A percentile compares a stretch with the other conserved stretches of the same genome.
Evolutionary conservation across 2,113 vertebrate species (phyloP).

Genomic region (Colistium nudipinnis): DNA sequence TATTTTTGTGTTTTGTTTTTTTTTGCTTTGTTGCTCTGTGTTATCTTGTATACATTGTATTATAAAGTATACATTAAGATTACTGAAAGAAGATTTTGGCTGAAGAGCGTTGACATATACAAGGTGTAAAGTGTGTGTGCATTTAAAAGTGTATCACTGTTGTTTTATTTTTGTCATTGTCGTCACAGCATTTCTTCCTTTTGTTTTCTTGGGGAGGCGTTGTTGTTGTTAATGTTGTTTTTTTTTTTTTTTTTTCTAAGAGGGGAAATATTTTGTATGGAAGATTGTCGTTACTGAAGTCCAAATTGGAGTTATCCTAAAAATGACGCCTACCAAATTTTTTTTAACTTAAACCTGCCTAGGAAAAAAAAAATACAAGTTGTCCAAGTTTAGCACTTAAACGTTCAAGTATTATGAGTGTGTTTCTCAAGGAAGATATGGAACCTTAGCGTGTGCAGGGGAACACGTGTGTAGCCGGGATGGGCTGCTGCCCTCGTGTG

Average conservation of each 20-base stretch:
- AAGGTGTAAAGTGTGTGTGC: constrained; percentile 81
- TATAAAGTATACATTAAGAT: constrained; percentile 79
- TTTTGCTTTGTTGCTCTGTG: constrained; percentile 83
- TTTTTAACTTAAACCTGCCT: constrained; percentile 56
- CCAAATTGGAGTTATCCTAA: constrained; percentile 58
- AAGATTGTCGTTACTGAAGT: constrained; percentile 51
- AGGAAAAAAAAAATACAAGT: constrained; percentile 32
- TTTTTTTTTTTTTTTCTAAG: constrained; percentile 29
- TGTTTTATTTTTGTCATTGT: constrained; percentile 50
- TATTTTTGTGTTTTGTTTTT: constrained; percentile 86
- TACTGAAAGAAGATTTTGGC: constrained; percentile 76
- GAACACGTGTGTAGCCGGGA: too few species aligned
- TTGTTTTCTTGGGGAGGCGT: constrained; percentile 52
- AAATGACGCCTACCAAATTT: constrained; percentile 40
- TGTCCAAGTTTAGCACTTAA: constrained; percentile 69
- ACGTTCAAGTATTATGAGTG: constrained; percentile 52
- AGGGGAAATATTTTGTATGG: constrained; percentile 63
- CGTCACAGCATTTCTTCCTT: constrained; percentile 59
- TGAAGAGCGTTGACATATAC: constrained; percentile 70
- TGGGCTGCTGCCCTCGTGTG: constrained; percentile 74
- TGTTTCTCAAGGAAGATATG: constrained; percentile 9
- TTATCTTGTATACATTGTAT: constrained; percentile 78
- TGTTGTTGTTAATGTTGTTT: constrained; percentile 7
- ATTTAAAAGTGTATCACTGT: constrained; percentile 78
- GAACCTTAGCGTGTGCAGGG: constrained; percentile 10